A percentile compares a stretch with the other conserved stretches of the same genome.
Evolutionary conservation across 2,797 vertebrate genomes (phyloP).

Genomic region (Squalus acanthias): DNA sequence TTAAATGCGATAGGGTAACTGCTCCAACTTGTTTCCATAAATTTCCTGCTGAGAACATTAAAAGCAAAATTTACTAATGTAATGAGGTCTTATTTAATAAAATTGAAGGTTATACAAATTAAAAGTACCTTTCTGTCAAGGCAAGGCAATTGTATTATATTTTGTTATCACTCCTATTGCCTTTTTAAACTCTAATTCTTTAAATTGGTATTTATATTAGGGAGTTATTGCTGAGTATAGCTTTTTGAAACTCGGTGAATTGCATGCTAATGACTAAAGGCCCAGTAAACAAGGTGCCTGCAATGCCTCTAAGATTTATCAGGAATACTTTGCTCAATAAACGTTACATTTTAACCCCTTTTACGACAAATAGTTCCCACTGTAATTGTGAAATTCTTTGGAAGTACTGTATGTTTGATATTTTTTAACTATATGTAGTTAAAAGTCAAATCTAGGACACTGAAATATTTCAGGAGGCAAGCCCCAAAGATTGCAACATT

Average conservation of each 20-base stretch:
- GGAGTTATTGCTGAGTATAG: constrained; percentile 1
- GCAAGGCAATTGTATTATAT: constrained; percentile 15
- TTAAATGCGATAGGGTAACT: constrained; percentile 13
- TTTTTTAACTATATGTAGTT: background rate
- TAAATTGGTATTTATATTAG: constrained; percentile 36
- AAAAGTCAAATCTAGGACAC: background rate
- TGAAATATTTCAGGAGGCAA: background rate
- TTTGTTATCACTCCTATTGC: background rate
- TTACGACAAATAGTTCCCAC: background rate
- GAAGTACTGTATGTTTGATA: background rate
- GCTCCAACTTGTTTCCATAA: constrained; percentile 31
- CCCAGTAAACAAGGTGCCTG: background rate
- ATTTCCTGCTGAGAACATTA: constrained; percentile 34
- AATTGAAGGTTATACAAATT: constrained; percentile 35
- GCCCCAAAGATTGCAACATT: background rate
- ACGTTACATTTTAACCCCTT: background rate
- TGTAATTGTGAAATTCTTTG: background rate
- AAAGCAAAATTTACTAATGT: constrained; percentile 36
- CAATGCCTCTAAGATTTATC: background rate
- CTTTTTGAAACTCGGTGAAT: constrained; percentile 19
- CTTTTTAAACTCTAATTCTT: constrained; percentile 29
- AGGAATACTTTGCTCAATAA: background rate
- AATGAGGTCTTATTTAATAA: constrained; percentile 37
- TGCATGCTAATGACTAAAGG: background rate
- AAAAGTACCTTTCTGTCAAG: constrained; percentile 13